Conservation (phyloP, 2,797 vertebrate species). For the Tarsius wallacei region DNA sequence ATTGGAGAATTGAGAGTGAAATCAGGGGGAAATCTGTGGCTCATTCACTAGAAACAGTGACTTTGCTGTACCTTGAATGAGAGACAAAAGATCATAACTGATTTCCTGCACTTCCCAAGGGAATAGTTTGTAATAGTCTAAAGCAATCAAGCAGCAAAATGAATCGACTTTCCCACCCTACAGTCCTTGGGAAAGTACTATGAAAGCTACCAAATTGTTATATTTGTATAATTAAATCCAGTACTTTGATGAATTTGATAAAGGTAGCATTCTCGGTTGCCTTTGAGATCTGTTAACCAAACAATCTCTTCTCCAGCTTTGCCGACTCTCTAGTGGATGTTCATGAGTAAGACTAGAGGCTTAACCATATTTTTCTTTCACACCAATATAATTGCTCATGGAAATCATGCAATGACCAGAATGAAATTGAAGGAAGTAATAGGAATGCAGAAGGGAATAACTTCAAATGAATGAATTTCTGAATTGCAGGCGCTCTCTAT, state of each 20-base stretch:
- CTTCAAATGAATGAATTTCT: background rate
- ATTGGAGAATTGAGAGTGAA: conserved; percentile 91
- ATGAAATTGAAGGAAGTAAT: conserved; percentile 39
- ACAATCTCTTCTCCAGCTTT: conserved; percentile 62
- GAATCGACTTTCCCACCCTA: conserved; percentile 90
- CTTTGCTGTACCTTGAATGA: conserved; percentile 88
- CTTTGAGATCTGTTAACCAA: conserved; percentile 79
- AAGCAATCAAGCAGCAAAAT: conserved; percentile 92
- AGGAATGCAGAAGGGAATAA: background rate
- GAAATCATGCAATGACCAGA: conserved; percentile 41
- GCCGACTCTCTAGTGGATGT: background rate
- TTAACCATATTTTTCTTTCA: conserved; percentile 13
- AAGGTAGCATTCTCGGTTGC: conserved; percentile 84
- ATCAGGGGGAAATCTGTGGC: conserved; percentile 90
- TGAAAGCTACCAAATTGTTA: conserved; percentile 89
- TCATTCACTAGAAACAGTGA: conserved; percentile 89
- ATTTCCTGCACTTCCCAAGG: conserved; percentile 92
- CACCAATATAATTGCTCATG: background rate
- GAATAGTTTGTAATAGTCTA: conserved; percentile 92
- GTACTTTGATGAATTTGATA: conserved; percentile 89
- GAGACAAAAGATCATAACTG: conserved; percentile 93
- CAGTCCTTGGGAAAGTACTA: conserved; percentile 87
- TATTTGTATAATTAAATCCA: conserved; percentile 91
- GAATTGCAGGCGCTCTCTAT: background rate
- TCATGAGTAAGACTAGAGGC: conserved; percentile 20